A percentile compares a stretch with the other conserved stretches of the same genome.
phyloP scores from a whole-genome alignment of 2,888 invertebrate genomes.

The Chrysolina americana region DNA sequence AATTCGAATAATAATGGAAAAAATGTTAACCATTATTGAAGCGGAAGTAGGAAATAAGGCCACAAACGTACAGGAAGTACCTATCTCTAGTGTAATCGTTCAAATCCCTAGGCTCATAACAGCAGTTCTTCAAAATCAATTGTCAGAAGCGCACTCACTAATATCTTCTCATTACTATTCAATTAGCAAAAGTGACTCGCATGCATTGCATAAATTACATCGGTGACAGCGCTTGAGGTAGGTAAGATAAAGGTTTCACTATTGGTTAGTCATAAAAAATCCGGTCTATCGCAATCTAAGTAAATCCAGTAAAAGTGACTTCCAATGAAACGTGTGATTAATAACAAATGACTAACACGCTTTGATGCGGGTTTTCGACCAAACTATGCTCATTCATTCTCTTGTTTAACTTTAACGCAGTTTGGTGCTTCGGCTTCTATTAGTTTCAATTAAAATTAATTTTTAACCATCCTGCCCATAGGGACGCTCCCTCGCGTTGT shows the following conservation, averaged over 20 bases:
- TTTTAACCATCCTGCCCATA: slow-evolving; percentile 67
- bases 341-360: slow-evolving; percentile 56
- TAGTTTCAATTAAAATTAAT: slow-evolving; percentile 68
- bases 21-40: not conserved
- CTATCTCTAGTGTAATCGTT: slow-evolving; percentile 17
- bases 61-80: slow-evolving; percentile 23
- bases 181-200: not conserved
- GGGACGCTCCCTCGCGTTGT: slow-evolving; percentile 50
- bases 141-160: not conserved
- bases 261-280: slow-evolving; percentile 44
- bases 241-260: slow-evolving; percentile 43
- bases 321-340: slow-evolving; percentile 54
- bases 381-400: slow-evolving; percentile 46
- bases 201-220: slow-evolving; percentile 8
- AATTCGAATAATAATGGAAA: slow-evolving; percentile 1
- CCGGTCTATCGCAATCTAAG: slow-evolving; percentile 40
- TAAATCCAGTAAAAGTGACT: slow-evolving; percentile 44
- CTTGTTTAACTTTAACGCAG: slow-evolving; percentile 48
- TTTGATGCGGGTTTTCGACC: slow-evolving; percentile 55
- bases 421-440: slow-evolving; percentile 56
- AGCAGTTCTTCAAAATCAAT: slow-evolving; percentile 12
- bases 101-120: slow-evolving; percentile 4
- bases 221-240: slow-evolving; percentile 12
- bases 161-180: not conserved
- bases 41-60: slow-evolving; percentile 11